Percentiles rank a stretch among this genome's conserved stretches.
These are phyloP conservation scores for Riparia riparia DNA, from an alignment of 2,113 vertebrate genomes.

Conservation along the genomic window DNA sequence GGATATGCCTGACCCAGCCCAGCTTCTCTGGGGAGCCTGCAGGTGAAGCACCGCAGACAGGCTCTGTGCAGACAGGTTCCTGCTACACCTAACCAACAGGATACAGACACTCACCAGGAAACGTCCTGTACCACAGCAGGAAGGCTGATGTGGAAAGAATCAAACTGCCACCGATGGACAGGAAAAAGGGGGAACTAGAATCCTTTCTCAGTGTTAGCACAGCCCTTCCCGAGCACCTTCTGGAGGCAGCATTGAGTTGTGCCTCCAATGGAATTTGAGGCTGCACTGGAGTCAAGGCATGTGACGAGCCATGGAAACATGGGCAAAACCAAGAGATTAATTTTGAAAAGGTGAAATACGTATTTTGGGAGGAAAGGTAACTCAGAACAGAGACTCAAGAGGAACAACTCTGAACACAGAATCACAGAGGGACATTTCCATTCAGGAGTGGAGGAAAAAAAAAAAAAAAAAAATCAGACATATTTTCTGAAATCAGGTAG, in stretches of 20 bases:
- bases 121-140: accelerated
- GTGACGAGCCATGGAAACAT: background rate
- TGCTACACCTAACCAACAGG: background rate
- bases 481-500: background rate
- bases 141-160: background rate
- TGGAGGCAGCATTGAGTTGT: background rate
- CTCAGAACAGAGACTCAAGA: background rate
- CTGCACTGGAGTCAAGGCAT: background rate
- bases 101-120: background rate
- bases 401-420: background rate
- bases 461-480: background rate
- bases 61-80: background rate
- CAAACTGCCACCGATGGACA: background rate
- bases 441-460: background rate
- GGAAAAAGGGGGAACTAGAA: background rate
- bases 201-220: background rate
- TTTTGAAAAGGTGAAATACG: background rate
- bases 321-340: background rate
- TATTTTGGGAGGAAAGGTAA: background rate
- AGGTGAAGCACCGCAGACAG: background rate
- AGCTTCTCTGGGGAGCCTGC: background rate
- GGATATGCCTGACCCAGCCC: background rate
- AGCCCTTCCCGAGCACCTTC: background rate
- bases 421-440: background rate
- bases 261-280: background rate